Evolutionary conservation across 2,888 invertebrate genomes (phyloP), one percentile per base, ranked within the genome.

Genomic region (Axea sp.): DNA sequence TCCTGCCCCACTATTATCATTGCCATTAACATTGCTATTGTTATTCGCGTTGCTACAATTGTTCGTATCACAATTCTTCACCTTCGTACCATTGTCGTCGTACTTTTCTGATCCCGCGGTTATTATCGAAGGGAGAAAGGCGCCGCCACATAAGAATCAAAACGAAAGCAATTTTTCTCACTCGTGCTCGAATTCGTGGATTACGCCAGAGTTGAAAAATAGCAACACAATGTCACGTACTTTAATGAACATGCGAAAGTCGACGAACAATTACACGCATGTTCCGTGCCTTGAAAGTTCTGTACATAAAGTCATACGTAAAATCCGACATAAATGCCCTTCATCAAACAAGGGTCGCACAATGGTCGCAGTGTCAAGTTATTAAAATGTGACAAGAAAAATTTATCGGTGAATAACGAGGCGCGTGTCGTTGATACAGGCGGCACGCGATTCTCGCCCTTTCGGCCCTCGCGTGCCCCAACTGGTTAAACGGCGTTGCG

Each of bases 401-500:
- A 81, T 76, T 79, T 81, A 86, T 83, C 78, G 82, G 33, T 78
- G 78, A 75, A 79, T 85, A 85, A 86, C 83, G 81, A 85, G 86
- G 82, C 86, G 82, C 85, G 86, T 86, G 86, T 81, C 86, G 76
- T 45, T 67, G 76, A 69, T 68, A 73, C 76, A 78, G 75, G 74
- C 81, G 81, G 77, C 77, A 75, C 79, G 77, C 82, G 81, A 82
- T 84, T 83, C 80, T 83, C 84, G 83, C 83, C 82, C 84, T 82
- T 83, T 82, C 80, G 64, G 77, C 78, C 74, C 77, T 73, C 74
- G 73, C 59, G 76, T 73, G 78, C 77, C 76, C 78, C 78, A 80
- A 83, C 83, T 80, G 79, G 78, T 83, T 86, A 84, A 86, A 83
- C 81, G 82, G 80, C 82, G 81, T 83, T 81, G 81, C 80, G 81